Evolutionary conservation across 2,888 invertebrate species (phyloP).

Genomic region (Lycocerus yunnanus): DNA sequence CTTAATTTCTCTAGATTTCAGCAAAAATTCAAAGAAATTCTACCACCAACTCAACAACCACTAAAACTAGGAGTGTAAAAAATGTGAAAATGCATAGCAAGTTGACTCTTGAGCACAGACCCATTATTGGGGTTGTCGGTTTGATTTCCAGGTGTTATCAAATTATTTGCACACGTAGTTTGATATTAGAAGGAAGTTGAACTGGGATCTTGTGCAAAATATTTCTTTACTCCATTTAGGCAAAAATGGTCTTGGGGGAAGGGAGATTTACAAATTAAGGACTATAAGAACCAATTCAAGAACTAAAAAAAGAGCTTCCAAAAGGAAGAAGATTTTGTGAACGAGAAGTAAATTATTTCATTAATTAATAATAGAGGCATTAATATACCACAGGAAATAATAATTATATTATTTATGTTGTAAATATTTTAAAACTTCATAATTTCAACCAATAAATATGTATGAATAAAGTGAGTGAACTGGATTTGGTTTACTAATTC

Average conservation of each 20-base stretch:
- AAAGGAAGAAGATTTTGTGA: constrained; percentile 89
- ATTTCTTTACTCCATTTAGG: constrained; percentile 96
- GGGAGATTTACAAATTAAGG: constrained; percentile 98
- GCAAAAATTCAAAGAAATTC: no score
- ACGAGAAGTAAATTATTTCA: constrained; percentile 6
- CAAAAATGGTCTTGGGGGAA: constrained; percentile 85
- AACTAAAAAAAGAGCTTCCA: constrained; percentile 92
- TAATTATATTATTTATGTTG: background rate
- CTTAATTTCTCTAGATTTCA: no score
- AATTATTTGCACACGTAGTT: no score
- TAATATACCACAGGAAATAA: background rate
- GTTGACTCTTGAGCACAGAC: no score
- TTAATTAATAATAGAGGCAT: background rate
- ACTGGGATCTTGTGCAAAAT: no score
- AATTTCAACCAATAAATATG: background rate
- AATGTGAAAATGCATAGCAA: no score
- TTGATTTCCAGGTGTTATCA: no score
- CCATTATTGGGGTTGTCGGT: no score
- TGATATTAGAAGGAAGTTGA: no score
- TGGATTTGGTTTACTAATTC: background rate
- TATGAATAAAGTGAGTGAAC: background rate
- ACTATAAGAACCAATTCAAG: constrained; percentile 87
- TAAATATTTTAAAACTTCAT: background rate
- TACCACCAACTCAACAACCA: no score
- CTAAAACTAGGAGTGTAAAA: no score